Conservation (phyloP, 30 jellyfish, hydroid and myxozoan genomes). For the Turritopsis rubra region DNA sequence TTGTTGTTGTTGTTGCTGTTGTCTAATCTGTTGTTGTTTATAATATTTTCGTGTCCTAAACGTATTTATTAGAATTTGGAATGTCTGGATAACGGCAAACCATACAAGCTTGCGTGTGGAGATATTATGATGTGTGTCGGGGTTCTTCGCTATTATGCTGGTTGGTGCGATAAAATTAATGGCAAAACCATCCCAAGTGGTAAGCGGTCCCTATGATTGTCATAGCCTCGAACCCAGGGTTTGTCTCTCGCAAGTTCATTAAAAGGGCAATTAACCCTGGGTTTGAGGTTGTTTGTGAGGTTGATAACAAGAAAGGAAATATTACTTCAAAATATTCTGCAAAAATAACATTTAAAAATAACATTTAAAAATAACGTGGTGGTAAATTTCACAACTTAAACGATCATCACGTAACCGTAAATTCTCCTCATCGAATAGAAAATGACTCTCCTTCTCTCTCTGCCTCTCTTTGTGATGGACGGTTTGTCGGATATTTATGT, state of each 20-base stretch:
- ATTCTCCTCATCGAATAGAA: not conserved
- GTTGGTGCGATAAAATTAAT: slow-evolving; percentile 83
- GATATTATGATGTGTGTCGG: slow-evolving; percentile 62
- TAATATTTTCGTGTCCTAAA: not conserved
- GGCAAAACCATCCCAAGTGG: slow-evolving; percentile 95
- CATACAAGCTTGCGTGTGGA: slow-evolving; percentile 44
- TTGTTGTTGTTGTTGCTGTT: too few species aligned
- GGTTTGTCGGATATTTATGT: not conserved
- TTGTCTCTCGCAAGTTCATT: too few species aligned
- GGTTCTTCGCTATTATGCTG: slow-evolving; percentile 81
- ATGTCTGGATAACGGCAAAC: slow-evolving; percentile 85
- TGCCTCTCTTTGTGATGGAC: not conserved
- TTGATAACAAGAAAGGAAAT: too few species aligned
- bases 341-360: too few species aligned
- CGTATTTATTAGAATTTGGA: slow-evolving; percentile 47
- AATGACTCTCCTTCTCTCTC: too few species aligned
- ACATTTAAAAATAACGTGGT: too few species aligned
- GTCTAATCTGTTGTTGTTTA: too few species aligned
- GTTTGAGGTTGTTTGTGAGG: too few species aligned
- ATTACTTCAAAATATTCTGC: too few species aligned
- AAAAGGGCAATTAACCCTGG: too few species aligned
- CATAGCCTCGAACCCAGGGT: not conserved
- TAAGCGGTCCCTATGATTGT: not conserved
- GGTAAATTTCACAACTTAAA: too few species aligned
- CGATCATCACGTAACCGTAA: too few species aligned